Base-by-base conservation (phyloP, 2,797 vertebrate species). In the Tiaroga cobitis region DNA sequence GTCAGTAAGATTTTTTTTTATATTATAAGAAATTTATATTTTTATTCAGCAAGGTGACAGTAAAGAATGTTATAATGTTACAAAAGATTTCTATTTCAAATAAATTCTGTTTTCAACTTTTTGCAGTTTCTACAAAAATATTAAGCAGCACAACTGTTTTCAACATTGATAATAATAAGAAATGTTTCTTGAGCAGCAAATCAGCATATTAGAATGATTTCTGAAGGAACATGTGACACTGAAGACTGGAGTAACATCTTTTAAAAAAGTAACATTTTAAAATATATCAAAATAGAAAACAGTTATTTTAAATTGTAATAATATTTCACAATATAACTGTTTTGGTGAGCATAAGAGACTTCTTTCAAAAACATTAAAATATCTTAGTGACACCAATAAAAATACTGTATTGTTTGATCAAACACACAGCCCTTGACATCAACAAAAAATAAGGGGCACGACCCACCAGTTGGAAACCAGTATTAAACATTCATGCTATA, bases 401-500 rank as follows among this genome's bases (percentile, higher is more conserved):
- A 51, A 49, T 26, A 72, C 39, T 43, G 46, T 75, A 29, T 8
- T 18, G 39, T 13, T 67, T 34, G 26, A 46, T 32, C 61, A 49
- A 32, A 32, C n/a, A n/a, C n/a, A 63, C 56, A 21, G 56, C 56
- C 2, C 10, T 49, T 32, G 59, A 46, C 39, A 46, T 21, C 9
- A 67, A 80, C 8, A 34, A 49, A 46, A 65, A 0, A 49, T 32
- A 32, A 32, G 6, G 21, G 32, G 19, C 78, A 67, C 6, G 9
- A 46, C 26, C 56, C 37, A 79, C 26, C 7, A 49, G 19, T 67
- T 67, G 26, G 29, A 67, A 49, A 67, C 26, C 61, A 43, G 37
- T 29, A 56, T 78, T 78, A 63, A 63, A 78, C 75, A 77, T 77
- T 26, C 21, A 59, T n/a, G 8, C 54, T 77, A 41, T n/a, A 3